phyloP scores from a whole-genome alignment of 1,140 invertebrate genomes.

The Dendroctonus ponderosae region DNA sequence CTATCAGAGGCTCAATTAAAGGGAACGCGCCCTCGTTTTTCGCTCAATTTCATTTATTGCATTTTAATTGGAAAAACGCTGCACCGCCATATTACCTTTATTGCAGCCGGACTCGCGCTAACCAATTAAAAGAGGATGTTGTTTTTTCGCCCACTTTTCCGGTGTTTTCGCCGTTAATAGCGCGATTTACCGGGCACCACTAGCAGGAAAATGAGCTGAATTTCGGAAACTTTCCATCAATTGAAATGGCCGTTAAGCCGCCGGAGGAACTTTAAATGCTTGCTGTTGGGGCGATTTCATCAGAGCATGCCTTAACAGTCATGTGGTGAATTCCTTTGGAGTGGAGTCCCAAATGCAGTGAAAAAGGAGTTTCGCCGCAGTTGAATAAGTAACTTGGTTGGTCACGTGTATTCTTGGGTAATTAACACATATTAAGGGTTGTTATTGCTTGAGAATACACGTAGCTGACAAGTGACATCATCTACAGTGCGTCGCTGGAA shows the following conservation, averaged over 20 bases:
- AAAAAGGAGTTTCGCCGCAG: background rate
- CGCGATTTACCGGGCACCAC: no score
- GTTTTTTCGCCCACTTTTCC: no score
- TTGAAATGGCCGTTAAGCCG: no score
- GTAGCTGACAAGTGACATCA: conserved; percentile 73
- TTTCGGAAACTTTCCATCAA: no score
- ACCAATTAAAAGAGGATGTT: no score
- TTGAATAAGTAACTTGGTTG: conserved; percentile 63
- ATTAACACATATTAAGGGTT: conserved; percentile 87
- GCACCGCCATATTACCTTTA: conserved; percentile 1
- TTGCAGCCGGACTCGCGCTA: no score
- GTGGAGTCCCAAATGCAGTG: background rate
- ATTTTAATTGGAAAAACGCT: conserved; percentile 10
- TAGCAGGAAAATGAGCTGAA: no score
- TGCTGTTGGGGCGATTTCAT: no score
- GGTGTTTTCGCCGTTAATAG: no score
- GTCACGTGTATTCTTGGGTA: conserved; percentile 94
- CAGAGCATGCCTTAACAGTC: no score
- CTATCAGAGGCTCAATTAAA: no score
- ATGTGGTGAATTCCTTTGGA: background rate
- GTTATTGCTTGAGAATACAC: conserved; percentile 99
- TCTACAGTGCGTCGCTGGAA: conserved; percentile 22
- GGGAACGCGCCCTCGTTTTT: background rate
- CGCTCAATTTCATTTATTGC: conserved; percentile 11
- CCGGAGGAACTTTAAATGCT: no score